Percentiles rank a stretch among this genome's conserved stretches.
Evolutionary conservation across 2,797 vertebrate genomes (phyloP).

Genomic region (Masticophis lateralis): DNA sequence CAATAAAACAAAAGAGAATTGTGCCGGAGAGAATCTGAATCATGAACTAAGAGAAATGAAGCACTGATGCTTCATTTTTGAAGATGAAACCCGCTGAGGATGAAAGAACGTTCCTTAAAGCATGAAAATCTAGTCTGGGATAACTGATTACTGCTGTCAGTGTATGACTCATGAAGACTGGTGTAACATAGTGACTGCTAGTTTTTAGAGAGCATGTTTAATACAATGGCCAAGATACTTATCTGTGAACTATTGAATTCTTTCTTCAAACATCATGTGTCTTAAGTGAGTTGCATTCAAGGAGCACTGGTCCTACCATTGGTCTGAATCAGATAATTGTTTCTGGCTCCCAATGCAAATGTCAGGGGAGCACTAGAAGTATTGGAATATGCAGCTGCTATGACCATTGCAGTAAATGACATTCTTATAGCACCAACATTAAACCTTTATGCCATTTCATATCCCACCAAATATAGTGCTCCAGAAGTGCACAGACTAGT

Average conservation of each 20-base stretch:
- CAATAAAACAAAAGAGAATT: constrained; percentile 5
- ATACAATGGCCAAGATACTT: neutral
- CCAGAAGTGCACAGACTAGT: neutral
- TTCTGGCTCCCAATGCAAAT: neutral
- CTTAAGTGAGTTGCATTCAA: neutral
- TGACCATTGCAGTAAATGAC: neutral
- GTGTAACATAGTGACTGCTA: neutral
- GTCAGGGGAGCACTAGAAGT: neutral
- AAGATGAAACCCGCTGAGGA: neutral
- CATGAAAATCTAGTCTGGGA: neutral
- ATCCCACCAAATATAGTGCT: neutral
- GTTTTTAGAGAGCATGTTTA: neutral
- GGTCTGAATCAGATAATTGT: neutral
- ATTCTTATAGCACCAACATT: neutral
- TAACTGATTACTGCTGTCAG: neutral
- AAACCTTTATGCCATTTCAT: neutral
- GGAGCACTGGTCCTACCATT: neutral
- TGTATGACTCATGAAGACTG: neutral
- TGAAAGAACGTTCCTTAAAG: neutral
- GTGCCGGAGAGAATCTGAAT: neutral
- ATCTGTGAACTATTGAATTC: neutral
- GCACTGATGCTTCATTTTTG: neutral
- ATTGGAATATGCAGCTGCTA: neutral
- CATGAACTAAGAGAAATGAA: neutral
- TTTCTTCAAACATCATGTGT: neutral